These are phyloP conservation scores for Chrysopa pallens DNA, from an alignment of 1,140 invertebrate species.

Conservation along the genomic window DNA sequence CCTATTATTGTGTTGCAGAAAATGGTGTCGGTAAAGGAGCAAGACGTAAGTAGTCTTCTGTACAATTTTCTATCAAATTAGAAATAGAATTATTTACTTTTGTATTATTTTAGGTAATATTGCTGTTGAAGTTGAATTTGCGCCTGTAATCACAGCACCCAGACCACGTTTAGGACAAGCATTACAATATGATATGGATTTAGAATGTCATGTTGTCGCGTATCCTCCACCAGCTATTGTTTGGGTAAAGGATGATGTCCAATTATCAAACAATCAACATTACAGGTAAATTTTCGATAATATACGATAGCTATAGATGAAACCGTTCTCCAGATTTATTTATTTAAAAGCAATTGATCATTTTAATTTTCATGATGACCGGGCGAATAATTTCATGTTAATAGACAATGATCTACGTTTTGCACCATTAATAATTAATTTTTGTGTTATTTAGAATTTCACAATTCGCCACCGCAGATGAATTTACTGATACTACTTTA, in stretches of 20 bases:
- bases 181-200: conserved; percentile 78
- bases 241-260: conserved; percentile 69
- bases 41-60: conserved; percentile 35
- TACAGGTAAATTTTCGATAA: conserved; percentile 29
- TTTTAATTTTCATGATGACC: too few species aligned
- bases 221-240: conserved; percentile 79
- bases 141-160: conserved; percentile 68
- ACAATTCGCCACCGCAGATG: conserved; percentile 75
- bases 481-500: conserved; percentile 76
- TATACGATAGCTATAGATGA: background rate
- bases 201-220: conserved; percentile 82
- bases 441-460: conserved; percentile 41
- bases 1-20: conserved; percentile 78
- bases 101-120: conserved; percentile 36
- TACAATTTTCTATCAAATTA: background rate
- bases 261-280: conserved; percentile 76
- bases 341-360: too few species aligned
- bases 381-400: too few species aligned
- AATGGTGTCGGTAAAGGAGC: conserved; percentile 68
- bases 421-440: too few species aligned
- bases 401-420: too few species aligned
- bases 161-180: conserved; percentile 68
- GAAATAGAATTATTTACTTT: background rate
- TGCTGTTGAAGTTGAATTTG: conserved; percentile 75
- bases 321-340: too few species aligned